A percentile compares a stretch with the other conserved stretches of the same genome.
phyloP scores from a whole-genome alignment of 2,113 vertebrate species.

The Marmota monax region DNA sequence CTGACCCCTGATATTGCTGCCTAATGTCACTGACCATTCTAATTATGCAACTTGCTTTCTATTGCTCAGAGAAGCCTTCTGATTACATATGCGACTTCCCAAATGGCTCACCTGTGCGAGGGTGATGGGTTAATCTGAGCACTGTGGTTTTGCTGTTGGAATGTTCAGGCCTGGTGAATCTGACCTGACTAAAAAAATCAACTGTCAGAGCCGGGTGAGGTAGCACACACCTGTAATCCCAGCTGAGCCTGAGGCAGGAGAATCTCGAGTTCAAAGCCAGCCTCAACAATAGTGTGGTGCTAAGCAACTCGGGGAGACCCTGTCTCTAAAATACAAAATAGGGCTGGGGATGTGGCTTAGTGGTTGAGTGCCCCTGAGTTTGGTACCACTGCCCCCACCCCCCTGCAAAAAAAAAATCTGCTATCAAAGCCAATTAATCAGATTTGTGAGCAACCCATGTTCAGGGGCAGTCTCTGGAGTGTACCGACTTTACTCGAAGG shows the following conservation, averaged over 20 bases:
- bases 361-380: too few species aligned
- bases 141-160: not conserved
- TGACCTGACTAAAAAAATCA: not conserved
- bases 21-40: not conserved
- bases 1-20: not conserved
- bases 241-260: too few species aligned
- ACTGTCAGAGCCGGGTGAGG: not conserved
- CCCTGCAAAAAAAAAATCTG: not conserved
- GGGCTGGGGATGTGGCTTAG: too few species aligned
- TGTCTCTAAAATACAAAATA: too few species aligned
- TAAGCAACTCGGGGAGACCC: too few species aligned
- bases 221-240: too few species aligned
- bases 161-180: not conserved
- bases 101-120: not conserved
- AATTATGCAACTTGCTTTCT: not conserved
- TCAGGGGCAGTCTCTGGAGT: not conserved
- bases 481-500: not conserved
- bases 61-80: not conserved
- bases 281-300: too few species aligned
- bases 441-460: not conserved
- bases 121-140: not conserved
- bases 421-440: not conserved
- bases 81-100: not conserved
- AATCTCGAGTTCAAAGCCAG: too few species aligned
- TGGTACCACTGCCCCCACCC: too few species aligned